Evolutionary conservation across 1,140 invertebrate genomes (phyloP), one percentile per base, ranked within the genome.

Genomic region (Leptestheria dahalacensis): DNA sequence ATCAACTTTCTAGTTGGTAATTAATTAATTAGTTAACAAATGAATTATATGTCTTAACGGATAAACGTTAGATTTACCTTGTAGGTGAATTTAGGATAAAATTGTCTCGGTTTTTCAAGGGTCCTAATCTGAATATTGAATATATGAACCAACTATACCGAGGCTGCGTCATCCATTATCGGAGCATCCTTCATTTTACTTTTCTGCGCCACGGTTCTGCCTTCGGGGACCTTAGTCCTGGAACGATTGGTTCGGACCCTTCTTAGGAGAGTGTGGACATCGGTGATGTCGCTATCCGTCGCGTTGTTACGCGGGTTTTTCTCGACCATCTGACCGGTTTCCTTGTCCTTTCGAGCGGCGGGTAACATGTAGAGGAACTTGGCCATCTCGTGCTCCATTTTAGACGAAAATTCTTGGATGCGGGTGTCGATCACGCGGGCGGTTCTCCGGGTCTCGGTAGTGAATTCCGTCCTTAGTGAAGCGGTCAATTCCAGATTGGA

Each of bases 381-480:
- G 33, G 6, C 15, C 33, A 41, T 6, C 15, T 41, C 33, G 6
- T 41, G 33, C 33, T 41, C 33, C 6, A 41, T 41, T 41, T 41
- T 41, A 15, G 33, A 41, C 6, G 33, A 41, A 9, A 41, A 15
- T 15, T 6, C 15, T 9, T 9, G 33, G 15, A 41, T 29, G 10
- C 41, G 28, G 41, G 21, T 41, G 23, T 56, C 53, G 23, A 56
- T 10, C 2, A 56, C 6, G 25, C 53, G 53, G 6, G 53, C 26
- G 23, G 41, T 11, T 9, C 26, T 26, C n/a, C 53, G 21, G 12
- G 53, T 33, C 41, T 56, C 53, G 20, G 53, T 41, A 6, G 41
- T 41, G 53, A 41, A 56, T 56, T 56, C 53, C 3, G 53, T 56
- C 18, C 33, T 56, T 15, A 56, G 53, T 20, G 53, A 26, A 11